Evolutionary conservation across 2,797 vertebrate species (phyloP), one percentile per base, ranked within the genome.

Genomic region (Tragelaphus oryx): DNA sequence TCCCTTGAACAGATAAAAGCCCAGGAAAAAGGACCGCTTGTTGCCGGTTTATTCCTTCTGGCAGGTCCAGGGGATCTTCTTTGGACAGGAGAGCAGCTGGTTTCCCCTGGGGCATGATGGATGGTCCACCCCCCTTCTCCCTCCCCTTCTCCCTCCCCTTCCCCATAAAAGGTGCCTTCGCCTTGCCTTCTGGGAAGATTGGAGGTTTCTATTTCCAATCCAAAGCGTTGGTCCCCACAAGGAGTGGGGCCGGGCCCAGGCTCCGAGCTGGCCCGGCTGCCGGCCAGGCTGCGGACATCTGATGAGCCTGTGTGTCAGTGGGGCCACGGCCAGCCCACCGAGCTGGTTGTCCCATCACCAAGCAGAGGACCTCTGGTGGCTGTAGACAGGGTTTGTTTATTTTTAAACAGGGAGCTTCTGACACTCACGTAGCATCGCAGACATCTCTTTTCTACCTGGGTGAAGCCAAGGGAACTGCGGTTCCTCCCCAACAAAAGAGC

Each of bases 1-100:
- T 91, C 71, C 18, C 94, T 75, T 62, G 68, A 89, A 95, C 50
- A 91, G 91, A 89, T 95, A 96, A 95, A 95, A 97, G 81, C 94
- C 94, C 75, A 95, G 85, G 84, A 71, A 78, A 80, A 92, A n/a
- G 0, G 4, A 86, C 55, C 6, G 2, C 78, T 52, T n/a, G 24
- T 55, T 57, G 44, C 33, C 68, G 24, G 80, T 89, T 89, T 17
- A 13, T 24, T 48, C 26, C 92, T 8, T 1, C 71, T 20, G n/a
- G 82, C 41, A 13, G 13, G 4, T 8, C 87, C 41, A 5, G 6
- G 57, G 75, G 48, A 0, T 33, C 60, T 59, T 52, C 44, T 28
- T 62, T 44, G 13, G 55, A 55, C 18, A 28, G 83, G 50, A 88
- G 78, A 86, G 26, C 5, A 1, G 75, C 93, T 52, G 33, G 16